Base-by-base conservation (phyloP, 1,140 invertebrate genomes). In the Drosophila paulistorum region DNA sequence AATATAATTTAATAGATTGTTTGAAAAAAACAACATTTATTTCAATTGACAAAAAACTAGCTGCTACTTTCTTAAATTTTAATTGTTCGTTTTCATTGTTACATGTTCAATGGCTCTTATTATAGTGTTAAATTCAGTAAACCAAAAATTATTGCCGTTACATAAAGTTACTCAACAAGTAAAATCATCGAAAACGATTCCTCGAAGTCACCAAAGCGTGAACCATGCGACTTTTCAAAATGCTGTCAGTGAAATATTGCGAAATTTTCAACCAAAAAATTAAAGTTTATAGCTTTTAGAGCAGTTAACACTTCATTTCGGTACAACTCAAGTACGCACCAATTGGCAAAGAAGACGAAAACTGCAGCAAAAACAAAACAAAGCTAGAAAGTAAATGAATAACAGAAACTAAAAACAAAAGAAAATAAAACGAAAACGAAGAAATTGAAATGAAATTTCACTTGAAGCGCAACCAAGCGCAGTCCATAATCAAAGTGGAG, bases 261-360 rank as follows among this genome's bases (percentile, higher is more conserved):
- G 30, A 66, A 85, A 84, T 69, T 20, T 51, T 58, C 39, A 48
- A 23, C 39, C 61, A 71, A 63, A 54, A 30, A 42, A 17, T 51
- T 30, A 42, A 45, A 4, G 20, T 17, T 62, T 39, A 64, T 57
- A 54, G 35, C 17, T 69, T 26, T 63, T 51, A 82, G 67, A 54
- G 58, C 67, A 79, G 74, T 75, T 82, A 86, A 87, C 69, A 82
- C 68, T 65, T 82, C 14, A 35, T 72, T 39, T 58, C 71, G 74
- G 67, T 81, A 59, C 37, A 48, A 71, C 55, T 58, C 55, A 65
- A 70, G 48, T 70, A 78, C 75, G 82, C 82, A 86, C 78, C 74
- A 79, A 71, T 82, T 86, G 83, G 75, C 76, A 82, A 82, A 71
- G 48, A 87, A n/a, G n/a, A n/a, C n/a, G n/a, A n/a, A n/a, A n/a